These are phyloP conservation scores for Cataglyphis cursor DNA, from an alignment of 2,888 invertebrate species.

Conservation along the genomic window DNA sequence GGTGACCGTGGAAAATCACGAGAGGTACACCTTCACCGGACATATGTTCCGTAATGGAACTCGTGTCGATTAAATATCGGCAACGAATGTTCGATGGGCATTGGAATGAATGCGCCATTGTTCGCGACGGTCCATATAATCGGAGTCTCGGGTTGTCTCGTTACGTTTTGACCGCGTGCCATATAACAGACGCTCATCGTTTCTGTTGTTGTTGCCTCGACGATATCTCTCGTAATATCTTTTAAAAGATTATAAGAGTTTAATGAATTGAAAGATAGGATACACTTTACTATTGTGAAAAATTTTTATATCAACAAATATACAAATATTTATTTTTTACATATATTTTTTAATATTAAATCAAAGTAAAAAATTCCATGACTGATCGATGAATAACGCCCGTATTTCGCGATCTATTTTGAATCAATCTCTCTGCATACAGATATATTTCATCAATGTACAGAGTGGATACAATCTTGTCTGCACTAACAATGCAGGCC, in stretches of 20 bases:
- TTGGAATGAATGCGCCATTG: slow-evolving; percentile 44
- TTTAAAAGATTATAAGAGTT: not conserved
- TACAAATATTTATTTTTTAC: slow-evolving; percentile 1
- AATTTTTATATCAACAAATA: not conserved
- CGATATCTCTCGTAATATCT: not conserved
- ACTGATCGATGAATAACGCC: not conserved
- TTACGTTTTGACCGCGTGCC: slow-evolving; percentile 15
- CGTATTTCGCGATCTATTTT: not conserved
- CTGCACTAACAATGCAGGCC: slow-evolving; percentile 22
- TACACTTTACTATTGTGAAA: not conserved
- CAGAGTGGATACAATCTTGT: slow-evolving; percentile 7
- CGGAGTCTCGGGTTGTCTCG: slow-evolving; percentile 15
- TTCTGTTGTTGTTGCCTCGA: not conserved
- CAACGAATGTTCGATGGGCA: slow-evolving; percentile 35
- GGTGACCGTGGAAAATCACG: slow-evolving; percentile 36
- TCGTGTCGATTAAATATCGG: slow-evolving; percentile 52
- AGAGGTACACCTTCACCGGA: slow-evolving; percentile 25
- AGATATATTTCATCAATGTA: slow-evolving; percentile 4
- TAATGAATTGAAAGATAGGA: not conserved
- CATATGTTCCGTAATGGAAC: slow-evolving; percentile 47
- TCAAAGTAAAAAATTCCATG: not conserved
- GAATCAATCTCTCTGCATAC: not conserved
- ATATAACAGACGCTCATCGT: not conserved
- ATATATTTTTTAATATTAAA: not conserved
- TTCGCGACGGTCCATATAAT: slow-evolving; percentile 36